Conservation (phyloP, 2,113 vertebrate genomes). For the Tichodroma muraria region DNA sequence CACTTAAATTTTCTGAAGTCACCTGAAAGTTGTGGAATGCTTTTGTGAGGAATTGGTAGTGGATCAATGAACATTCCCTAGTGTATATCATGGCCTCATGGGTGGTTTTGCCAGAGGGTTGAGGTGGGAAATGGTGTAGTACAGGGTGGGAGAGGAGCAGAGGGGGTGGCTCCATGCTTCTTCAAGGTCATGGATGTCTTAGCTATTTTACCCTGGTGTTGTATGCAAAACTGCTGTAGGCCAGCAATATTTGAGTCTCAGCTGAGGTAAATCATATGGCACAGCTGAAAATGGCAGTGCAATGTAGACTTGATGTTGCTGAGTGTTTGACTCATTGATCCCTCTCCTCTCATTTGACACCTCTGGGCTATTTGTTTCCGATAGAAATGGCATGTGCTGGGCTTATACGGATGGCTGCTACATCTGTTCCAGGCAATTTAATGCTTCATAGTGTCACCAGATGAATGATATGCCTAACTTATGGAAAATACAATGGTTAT, state of each 20-base stretch:
- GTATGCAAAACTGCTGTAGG: not conserved
- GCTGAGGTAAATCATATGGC: not conserved
- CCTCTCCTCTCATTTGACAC: not conserved
- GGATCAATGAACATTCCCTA: not conserved
- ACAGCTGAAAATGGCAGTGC: not conserved
- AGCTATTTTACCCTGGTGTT: not conserved
- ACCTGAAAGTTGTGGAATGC: not conserved
- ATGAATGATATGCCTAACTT: not conserved
- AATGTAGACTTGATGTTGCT: not conserved
- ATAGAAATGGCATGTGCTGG: accelerated
- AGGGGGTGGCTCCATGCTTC: accelerated
- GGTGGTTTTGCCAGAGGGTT: not conserved
- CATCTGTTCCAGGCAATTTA: not conserved
- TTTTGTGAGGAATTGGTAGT: not conserved
- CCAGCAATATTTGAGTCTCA: not conserved
- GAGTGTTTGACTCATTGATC: not conserved
- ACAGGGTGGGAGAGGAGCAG: not conserved
- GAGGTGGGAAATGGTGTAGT: not conserved
- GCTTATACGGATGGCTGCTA: not conserved
- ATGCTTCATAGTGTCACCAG: not conserved
- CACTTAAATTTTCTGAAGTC: not conserved
- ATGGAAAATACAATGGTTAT: not conserved
- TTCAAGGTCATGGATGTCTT: not conserved
- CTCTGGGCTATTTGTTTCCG: not conserved
- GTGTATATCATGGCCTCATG: not conserved